Conservation (phyloP, 2,113 vertebrate genomes). For the Todiramphus chloris region DNA sequence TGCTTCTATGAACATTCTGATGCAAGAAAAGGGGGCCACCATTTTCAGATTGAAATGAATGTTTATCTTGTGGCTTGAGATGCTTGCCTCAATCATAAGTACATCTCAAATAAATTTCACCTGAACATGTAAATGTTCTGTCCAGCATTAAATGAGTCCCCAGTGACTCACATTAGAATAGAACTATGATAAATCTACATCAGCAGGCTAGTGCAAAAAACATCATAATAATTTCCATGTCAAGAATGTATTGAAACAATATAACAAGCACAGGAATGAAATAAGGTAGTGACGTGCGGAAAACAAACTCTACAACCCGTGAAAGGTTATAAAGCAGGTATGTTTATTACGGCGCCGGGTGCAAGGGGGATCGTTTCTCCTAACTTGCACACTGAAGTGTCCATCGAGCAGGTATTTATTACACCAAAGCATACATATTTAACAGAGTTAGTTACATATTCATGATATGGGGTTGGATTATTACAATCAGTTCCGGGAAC, state of each 20-base stretch:
- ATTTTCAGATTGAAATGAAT: not conserved
- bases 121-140: not conserved
- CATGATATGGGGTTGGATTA: too few relatives aligned
- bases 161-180: not conserved
- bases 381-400: too few relatives aligned
- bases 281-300: too few relatives aligned
- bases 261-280: not conserved
- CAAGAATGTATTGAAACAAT: not conserved
- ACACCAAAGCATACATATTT: too few relatives aligned
- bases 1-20: not conserved
- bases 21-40: not conserved
- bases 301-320: too few relatives aligned
- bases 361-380: too few relatives aligned
- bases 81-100: not conserved
- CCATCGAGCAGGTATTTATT: too few relatives aligned
- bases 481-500: too few relatives aligned
- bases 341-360: too few relatives aligned
- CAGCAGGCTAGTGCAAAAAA: not conserved
- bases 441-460: too few relatives aligned
- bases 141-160: not conserved
- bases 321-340: too few relatives aligned
- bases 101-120: not conserved
- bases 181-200: not conserved
- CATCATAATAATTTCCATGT: not conserved
- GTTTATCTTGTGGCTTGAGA: not conserved